phyloP scores from a whole-genome alignment of 2,797 vertebrate species.

The Calcarius lapponicus region DNA sequence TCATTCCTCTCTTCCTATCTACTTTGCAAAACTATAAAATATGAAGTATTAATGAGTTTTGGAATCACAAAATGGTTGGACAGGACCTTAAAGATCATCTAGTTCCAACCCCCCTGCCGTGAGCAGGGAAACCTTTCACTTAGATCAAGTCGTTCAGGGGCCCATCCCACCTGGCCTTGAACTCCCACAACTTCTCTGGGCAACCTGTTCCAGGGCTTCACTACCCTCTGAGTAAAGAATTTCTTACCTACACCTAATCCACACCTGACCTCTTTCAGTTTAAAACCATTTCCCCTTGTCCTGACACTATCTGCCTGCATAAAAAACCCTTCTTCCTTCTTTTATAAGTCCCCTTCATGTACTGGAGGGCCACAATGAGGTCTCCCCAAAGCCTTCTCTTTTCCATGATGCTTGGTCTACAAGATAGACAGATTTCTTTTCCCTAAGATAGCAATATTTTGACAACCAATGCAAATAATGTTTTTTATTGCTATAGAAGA shows the following conservation, averaged over 20 bases:
- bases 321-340: not conserved
- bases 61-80: not conserved
- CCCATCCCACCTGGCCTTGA: not conserved
- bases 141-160: not conserved
- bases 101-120: accelerated
- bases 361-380: not conserved
- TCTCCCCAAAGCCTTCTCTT: not conserved
- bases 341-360: not conserved
- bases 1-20: not conserved
- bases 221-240: not conserved
- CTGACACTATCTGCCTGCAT: not conserved
- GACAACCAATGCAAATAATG: not conserved
- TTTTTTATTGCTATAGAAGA: not conserved
- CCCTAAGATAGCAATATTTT: not conserved
- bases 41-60: not conserved
- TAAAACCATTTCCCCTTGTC: not conserved
- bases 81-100: not conserved
- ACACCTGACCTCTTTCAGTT: not conserved
- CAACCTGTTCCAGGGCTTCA: not conserved
- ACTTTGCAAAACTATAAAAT: not conserved
- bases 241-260: not conserved
- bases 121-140: not conserved
- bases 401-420: not conserved
- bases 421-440: not conserved
- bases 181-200: not conserved